These are phyloP conservation scores for Rhipidura dahli DNA, from an alignment of 2,113 vertebrate species.

Conservation along the genomic window DNA sequence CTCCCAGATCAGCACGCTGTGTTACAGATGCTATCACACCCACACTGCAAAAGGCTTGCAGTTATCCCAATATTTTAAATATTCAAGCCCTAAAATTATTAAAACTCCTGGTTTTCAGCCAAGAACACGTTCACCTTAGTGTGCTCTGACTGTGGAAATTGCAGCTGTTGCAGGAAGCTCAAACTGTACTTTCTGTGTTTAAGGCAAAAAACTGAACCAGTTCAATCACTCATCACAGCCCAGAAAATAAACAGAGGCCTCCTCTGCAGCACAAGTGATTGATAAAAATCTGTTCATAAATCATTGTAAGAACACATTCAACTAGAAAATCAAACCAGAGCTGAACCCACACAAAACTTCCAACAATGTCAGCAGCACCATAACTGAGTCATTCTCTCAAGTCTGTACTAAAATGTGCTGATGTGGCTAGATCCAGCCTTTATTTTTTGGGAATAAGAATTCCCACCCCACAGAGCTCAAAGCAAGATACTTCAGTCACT, in stretches of 20 bases:
- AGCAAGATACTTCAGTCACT: accelerated
- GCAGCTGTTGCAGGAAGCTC: neutral
- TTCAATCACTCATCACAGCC: neutral
- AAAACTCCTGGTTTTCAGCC: neutral
- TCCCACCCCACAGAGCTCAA: neutral
- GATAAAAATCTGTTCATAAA: neutral
- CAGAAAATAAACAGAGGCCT: neutral
- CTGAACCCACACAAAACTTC: neutral
- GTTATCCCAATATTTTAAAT: neutral
- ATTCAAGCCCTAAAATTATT: neutral
- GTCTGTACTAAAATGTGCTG: neutral
- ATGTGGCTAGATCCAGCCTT: neutral
- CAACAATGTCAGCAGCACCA: neutral
- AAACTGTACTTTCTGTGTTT: neutral
- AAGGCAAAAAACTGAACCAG: neutral
- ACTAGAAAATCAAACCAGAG: neutral
- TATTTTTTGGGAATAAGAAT: neutral
- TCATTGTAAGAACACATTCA: neutral
- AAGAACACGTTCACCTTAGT: accelerated
- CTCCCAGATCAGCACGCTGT: accelerated
- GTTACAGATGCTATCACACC: accelerated
- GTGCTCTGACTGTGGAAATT: neutral
- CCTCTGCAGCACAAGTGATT: neutral
- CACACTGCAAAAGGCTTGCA: neutral
- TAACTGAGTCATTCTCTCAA: neutral